phyloP scores from a whole-genome alignment of 2,888 invertebrate species.

The Epistrophe grossulariae region DNA sequence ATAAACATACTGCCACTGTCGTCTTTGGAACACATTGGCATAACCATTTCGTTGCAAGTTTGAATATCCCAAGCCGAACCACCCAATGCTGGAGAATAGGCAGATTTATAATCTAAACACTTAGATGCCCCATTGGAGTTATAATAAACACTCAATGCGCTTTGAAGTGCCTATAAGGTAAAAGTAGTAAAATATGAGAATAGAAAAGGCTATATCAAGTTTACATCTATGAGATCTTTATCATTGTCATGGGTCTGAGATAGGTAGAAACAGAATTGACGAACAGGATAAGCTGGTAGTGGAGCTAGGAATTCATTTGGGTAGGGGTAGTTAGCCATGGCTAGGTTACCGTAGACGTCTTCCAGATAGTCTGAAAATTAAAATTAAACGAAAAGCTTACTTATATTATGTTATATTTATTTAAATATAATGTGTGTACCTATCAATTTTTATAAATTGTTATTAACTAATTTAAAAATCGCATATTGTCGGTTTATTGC shows the following conservation, averaged over 20 bases:
- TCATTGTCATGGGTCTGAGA: constrained; percentile 76
- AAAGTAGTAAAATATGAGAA: too few relatives aligned
- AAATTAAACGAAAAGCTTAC: too few relatives aligned
- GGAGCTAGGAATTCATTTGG: constrained; percentile 91
- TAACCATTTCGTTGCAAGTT: constrained; percentile 98
- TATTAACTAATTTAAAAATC: too few relatives aligned
- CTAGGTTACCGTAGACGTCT: constrained; percentile 91
- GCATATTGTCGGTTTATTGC: too few relatives aligned
- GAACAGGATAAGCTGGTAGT: constrained; percentile 93
- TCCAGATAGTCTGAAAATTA: constrained; percentile 86
- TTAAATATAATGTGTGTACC: too few relatives aligned
- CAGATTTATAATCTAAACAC: constrained; percentile 88
- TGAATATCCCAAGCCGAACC: constrained; percentile 93
- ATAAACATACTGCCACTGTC: constrained; percentile 93
- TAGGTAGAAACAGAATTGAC: constrained; percentile 86
- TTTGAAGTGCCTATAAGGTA: constrained; percentile 85
- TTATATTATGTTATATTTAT: too few relatives aligned
- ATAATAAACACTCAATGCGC: constrained; percentile 90
- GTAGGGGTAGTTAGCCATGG: constrained; percentile 98
- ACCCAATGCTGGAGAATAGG: constrained; percentile 86
- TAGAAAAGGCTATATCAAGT: too few relatives aligned
- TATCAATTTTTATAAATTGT: too few relatives aligned
- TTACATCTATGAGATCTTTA: constrained; percentile 57
- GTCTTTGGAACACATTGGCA: constrained; percentile 95
- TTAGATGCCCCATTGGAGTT: constrained; percentile 90